Conservation (phyloP, 2,888 invertebrate species). For the Piscicola geometra region DNA sequence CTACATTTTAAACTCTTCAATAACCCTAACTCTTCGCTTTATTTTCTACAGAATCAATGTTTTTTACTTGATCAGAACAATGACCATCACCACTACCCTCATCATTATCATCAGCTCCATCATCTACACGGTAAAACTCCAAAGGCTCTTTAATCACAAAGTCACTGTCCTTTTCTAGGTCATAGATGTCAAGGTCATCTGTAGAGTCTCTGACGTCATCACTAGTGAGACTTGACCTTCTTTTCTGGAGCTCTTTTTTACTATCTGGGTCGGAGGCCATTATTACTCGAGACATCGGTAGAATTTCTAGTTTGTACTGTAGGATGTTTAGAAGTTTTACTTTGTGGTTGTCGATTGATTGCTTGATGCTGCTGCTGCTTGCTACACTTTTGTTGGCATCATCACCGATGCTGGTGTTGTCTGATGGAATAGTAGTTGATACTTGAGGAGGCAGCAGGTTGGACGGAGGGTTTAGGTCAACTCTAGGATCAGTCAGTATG, state of each 20-base stretch:
- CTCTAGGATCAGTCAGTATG: background rate
- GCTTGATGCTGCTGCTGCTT: background rate
- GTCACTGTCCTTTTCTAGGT: background rate
- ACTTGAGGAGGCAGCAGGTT: background rate
- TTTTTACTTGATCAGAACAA: background rate
- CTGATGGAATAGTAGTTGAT: too few relatives aligned
- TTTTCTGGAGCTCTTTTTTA: background rate
- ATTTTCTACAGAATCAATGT: background rate
- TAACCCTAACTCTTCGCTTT: background rate
- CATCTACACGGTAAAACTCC: background rate
- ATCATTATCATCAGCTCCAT: background rate
- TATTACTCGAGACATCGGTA: background rate
- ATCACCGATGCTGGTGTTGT: background rate
- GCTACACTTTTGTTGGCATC: background rate
- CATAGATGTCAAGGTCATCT: background rate
- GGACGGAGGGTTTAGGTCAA: background rate
- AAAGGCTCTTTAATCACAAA: background rate
- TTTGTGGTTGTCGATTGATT: background rate
- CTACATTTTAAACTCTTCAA: too few relatives aligned
- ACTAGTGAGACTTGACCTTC: background rate
- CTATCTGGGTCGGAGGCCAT: background rate
- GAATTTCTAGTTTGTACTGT: constrained; percentile 18
- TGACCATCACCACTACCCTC: background rate
- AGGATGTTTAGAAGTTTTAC: background rate
- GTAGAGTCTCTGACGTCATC: background rate